These are phyloP conservation scores for Leucoraja ocellata DNA, from an alignment of 2,797 vertebrate genomes.

Conservation along the genomic window DNA sequence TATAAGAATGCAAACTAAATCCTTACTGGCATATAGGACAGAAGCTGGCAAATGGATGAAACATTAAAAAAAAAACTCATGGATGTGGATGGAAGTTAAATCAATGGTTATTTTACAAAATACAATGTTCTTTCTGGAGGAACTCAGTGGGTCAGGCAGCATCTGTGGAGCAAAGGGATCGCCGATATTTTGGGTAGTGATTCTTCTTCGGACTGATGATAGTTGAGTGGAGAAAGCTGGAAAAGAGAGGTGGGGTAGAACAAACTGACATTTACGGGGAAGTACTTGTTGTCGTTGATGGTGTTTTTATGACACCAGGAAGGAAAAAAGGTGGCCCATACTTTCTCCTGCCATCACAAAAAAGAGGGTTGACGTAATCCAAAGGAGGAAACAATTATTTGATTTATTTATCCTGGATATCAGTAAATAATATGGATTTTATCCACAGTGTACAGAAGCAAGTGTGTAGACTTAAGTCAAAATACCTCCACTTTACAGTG, in stretches of 20 bases:
- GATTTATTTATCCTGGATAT: background rate
- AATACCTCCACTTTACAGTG: constrained; percentile 85
- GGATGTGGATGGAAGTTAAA: background rate
- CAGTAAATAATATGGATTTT: background rate
- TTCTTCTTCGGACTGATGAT: too few species aligned
- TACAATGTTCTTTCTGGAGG: too few species aligned
- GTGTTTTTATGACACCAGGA: background rate
- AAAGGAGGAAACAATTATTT: background rate
- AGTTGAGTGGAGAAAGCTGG: too few species aligned
- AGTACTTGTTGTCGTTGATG: too few species aligned
- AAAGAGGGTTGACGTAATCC: background rate
- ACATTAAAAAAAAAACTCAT: background rate
- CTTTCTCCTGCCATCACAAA: background rate
- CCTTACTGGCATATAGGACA: background rate
- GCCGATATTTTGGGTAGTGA: too few species aligned
- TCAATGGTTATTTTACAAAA: background rate
- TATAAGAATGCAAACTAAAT: background rate
- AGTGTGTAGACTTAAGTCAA: background rate
- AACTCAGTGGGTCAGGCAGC: too few species aligned
- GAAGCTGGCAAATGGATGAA: background rate
- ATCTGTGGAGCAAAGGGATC: too few species aligned
- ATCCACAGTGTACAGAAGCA: background rate
- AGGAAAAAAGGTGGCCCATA: background rate
- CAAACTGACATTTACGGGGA: too few species aligned
- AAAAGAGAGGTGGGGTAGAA: too few species aligned